Conservation (phyloP, 2,113 vertebrate species). For the Piprites chloris region DNA sequence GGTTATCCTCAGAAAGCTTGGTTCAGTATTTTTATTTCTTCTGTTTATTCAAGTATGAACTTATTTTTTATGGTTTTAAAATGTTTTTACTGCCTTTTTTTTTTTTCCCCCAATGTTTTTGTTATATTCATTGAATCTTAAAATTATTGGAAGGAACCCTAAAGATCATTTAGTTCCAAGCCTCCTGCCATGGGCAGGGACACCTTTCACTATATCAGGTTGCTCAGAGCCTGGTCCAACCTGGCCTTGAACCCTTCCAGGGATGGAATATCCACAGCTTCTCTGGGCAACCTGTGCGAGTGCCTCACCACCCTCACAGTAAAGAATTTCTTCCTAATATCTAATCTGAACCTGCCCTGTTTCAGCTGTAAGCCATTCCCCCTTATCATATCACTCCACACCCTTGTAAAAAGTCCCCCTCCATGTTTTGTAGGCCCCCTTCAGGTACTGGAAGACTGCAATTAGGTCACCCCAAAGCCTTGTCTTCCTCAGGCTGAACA, state of each 20-base stretch:
- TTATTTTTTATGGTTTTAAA: not conserved
- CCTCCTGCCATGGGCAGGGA: not conserved
- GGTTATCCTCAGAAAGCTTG: not conserved
- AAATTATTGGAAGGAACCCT: not conserved
- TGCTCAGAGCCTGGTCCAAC: not conserved
- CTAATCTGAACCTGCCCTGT: not conserved
- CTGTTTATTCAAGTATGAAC: not conserved
- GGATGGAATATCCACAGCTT: not conserved
- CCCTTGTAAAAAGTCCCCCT: no score
- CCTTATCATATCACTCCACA: accelerated
- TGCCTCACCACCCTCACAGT: not conserved
- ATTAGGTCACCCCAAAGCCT: not conserved
- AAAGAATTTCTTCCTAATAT: not conserved
- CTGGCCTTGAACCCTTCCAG: not conserved
- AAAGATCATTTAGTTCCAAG: not conserved
- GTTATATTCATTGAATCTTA: not conserved
- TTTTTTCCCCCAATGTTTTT: not conserved
- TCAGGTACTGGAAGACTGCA: not conserved
- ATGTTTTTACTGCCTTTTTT: not conserved
- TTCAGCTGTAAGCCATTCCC: not conserved
- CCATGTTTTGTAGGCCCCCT: not conserved
- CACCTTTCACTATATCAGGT: not conserved
- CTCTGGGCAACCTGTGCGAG: not conserved
- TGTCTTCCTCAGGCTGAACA: not conserved
- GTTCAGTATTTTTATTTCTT: not conserved